phyloP scores from a whole-genome alignment of 2,113 vertebrate species.

The Corvus cornix region DNA sequence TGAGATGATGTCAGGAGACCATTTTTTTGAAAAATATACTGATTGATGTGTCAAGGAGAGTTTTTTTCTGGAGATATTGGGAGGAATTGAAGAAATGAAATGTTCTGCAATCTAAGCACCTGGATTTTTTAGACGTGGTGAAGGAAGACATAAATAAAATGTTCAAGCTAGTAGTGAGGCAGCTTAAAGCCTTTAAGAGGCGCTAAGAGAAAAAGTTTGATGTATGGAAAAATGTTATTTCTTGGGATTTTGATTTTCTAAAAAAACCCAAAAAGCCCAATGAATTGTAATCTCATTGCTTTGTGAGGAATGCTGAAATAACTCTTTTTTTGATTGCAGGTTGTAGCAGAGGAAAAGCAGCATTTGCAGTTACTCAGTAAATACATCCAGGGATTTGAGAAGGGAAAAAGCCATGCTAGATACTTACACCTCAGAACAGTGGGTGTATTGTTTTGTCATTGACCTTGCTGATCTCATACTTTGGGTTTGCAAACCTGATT shows the following conservation, averaged over 20 bases:
- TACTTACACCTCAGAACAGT: not conserved
- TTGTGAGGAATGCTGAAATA: not conserved
- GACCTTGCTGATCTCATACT: accelerated
- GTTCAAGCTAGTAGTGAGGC: not conserved
- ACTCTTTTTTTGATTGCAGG: not conserved
- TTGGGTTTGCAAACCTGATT: not conserved
- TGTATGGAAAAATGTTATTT: not conserved
- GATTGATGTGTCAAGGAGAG: not conserved
- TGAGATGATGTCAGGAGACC: not conserved
- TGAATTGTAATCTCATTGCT: not conserved
- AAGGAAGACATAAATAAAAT: not conserved
- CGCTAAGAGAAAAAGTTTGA: not conserved
- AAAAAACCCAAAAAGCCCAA: not conserved
- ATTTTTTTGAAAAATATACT: not conserved
- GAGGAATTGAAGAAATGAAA: not conserved
- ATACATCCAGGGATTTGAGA: not conserved
- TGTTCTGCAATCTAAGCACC: not conserved
- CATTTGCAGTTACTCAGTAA: not conserved
- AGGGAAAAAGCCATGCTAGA: not conserved
- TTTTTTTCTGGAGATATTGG: not conserved
- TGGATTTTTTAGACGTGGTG: not conserved
- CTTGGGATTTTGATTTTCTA: not conserved
- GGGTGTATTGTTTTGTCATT: not conserved
- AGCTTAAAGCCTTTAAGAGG: not conserved
- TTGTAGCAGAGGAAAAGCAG: not conserved